A percentile compares a stretch with the other conserved stretches of the same genome.
Conservation (phyloP, 2,113 vertebrate genomes). For the Cyanocitta stelleri region DNA sequence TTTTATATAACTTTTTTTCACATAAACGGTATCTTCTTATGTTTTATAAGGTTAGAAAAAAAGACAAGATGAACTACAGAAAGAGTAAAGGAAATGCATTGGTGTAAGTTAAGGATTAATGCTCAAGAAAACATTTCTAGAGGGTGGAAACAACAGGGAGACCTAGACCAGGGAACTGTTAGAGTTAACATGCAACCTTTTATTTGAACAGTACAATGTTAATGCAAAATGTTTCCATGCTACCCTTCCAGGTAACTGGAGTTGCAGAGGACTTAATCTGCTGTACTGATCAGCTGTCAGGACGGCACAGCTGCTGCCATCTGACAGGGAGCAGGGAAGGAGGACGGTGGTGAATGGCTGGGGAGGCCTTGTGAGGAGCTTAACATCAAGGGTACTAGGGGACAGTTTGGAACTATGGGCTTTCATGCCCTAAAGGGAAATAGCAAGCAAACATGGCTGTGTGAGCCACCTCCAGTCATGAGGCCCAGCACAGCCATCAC, state of each 20-base stretch:
- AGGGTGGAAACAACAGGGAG: neutral
- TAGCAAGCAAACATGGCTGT: neutral
- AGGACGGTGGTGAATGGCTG: accelerated
- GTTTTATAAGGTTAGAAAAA: neutral
- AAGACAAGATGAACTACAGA: neutral
- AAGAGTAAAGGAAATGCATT: neutral
- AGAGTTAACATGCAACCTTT: neutral
- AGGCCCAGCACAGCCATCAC: neutral
- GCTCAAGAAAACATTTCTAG: neutral
- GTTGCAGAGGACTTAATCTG: neutral
- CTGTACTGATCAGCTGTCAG: neutral
- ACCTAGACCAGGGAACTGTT: neutral
- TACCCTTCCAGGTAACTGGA: neutral
- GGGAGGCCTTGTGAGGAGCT: neutral
- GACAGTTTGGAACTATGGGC: neutral
- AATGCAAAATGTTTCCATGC: neutral
- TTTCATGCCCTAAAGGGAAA: neutral
- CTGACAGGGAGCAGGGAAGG: neutral
- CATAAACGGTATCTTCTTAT: neutral
- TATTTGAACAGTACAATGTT: neutral
- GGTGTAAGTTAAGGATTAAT: neutral
- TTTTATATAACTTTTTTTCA: neutral
- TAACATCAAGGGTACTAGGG: neutral
- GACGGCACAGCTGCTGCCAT: accelerated
- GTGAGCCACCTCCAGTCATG: accelerated